Evolutionary conservation across 2,888 invertebrate genomes (phyloP).

Genomic region (Marronus borbonicus): DNA sequence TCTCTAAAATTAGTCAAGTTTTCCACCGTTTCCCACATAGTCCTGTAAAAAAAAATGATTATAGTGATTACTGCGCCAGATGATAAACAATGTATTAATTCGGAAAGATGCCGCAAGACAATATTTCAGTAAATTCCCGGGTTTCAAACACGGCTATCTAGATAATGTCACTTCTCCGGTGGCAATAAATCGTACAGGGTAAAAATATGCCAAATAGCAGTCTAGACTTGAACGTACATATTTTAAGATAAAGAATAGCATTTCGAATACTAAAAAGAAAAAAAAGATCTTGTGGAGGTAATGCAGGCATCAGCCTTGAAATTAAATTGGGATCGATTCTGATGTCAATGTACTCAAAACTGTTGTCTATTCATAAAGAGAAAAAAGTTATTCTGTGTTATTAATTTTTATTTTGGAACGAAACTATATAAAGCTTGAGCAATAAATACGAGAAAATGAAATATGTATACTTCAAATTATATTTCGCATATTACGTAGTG

Average conservation of each 20-base stretch:
- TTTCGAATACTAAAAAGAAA: conserved; percentile 19
- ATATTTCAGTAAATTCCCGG: conserved; percentile 35
- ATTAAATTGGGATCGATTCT: conserved; percentile 13
- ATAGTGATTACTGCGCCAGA: not conserved
- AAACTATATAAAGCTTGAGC: too few species aligned
- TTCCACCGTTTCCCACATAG: too few species aligned
- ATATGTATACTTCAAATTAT: too few species aligned
- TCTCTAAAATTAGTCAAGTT: too few species aligned
- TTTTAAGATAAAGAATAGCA: conserved; percentile 47
- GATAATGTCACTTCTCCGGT: conserved; percentile 33
- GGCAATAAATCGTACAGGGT: conserved; percentile 35
- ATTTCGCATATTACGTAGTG: too few species aligned
- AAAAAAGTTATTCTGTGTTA: not conserved
- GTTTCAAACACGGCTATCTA: conserved; percentile 28
- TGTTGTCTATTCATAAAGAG: conserved; percentile 18
- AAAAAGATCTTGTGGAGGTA: not conserved
- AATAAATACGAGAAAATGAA: too few species aligned
- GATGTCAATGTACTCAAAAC: not conserved
- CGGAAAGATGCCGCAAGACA: conserved; percentile 26
- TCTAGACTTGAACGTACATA: conserved; percentile 47
- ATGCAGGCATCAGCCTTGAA: not conserved
- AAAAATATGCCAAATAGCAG: conserved; percentile 47
- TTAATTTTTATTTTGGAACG: not conserved
- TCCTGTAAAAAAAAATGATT: too few species aligned
- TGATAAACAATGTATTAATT: conserved; percentile 34